phyloP scores from a whole-genome alignment of 2,113 vertebrate species.

The Oreochromis niloticus region DNA sequence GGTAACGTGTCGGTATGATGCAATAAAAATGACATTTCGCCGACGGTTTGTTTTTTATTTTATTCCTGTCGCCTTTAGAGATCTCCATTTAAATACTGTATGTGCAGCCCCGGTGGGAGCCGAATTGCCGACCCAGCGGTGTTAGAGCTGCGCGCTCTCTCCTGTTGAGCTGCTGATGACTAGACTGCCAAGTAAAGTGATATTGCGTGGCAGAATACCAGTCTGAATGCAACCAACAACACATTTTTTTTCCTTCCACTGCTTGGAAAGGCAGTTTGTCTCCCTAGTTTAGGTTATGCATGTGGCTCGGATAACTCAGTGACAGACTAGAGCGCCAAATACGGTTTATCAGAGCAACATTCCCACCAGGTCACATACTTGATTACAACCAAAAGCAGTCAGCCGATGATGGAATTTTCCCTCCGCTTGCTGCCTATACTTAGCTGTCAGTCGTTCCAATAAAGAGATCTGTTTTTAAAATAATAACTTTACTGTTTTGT shows the following conservation, averaged over 20 bases:
- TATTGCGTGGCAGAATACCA: background rate
- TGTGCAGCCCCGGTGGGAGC: conserved; percentile 4
- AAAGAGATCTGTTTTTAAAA: background rate
- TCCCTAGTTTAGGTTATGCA: background rate
- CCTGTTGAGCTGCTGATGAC: conserved; percentile 6
- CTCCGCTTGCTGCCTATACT: background rate
- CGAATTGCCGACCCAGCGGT: background rate
- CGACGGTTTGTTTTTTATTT: background rate
- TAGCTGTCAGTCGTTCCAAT: background rate
- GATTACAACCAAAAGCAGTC: background rate
- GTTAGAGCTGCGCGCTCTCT: background rate
- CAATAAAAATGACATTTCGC: conserved; percentile 7
- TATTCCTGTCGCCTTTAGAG: background rate
- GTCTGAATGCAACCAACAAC: background rate
- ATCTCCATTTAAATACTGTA: conserved; percentile 9
- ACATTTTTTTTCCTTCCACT: background rate
- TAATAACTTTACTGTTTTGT: background rate
- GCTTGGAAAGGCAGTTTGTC: background rate
- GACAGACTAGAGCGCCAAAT: background rate
- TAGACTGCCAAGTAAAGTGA: conserved; percentile 3
- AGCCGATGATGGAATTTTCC: background rate
- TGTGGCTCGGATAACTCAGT: background rate
- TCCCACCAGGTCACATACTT: background rate
- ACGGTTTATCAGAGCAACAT: background rate
- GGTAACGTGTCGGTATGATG: background rate